phyloP scores from a whole-genome alignment of 2,797 vertebrate species.

The Dendrocincla tyrannina region DNA sequence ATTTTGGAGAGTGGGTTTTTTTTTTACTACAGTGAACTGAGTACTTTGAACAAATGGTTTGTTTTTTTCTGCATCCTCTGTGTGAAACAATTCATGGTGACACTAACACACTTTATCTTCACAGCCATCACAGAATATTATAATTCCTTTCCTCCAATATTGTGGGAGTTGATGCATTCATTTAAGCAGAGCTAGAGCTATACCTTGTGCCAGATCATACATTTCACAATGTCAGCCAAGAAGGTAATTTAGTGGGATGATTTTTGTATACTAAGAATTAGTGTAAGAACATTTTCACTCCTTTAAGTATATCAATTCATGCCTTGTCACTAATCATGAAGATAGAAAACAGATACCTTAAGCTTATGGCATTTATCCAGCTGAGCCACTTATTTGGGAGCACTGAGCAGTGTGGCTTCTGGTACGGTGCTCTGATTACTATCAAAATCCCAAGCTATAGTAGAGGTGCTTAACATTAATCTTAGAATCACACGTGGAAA shows the following conservation, averaged over 20 bases:
- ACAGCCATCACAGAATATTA: not conserved
- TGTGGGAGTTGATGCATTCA: not conserved
- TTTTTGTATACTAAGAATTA: constrained; percentile 27
- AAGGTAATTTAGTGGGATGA: constrained; percentile 16
- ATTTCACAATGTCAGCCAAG: constrained; percentile 21
- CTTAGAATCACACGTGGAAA: not conserved
- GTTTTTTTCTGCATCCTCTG: not conserved
- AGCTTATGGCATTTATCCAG: not conserved
- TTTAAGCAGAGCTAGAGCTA: not conserved
- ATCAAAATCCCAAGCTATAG: not conserved
- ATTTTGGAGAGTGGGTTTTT: not conserved
- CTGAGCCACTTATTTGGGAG: not conserved
- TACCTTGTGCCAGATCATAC: constrained; percentile 15
- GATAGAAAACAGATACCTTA: constrained; percentile 25
- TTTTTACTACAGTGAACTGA: not conserved
- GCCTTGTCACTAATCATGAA: constrained; percentile 25
- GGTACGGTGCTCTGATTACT: not conserved
- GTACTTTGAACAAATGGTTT: not conserved
- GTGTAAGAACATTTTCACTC: not conserved
- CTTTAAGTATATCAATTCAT: constrained; percentile 11
- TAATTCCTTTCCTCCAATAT: not conserved
- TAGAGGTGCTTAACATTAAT: not conserved
- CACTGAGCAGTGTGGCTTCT: not conserved
- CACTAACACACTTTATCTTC: not conserved
- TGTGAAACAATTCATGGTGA: not conserved